Evolutionary conservation across 1,140 invertebrate species (phyloP).

Genomic region (Lepidurus couesii): DNA sequence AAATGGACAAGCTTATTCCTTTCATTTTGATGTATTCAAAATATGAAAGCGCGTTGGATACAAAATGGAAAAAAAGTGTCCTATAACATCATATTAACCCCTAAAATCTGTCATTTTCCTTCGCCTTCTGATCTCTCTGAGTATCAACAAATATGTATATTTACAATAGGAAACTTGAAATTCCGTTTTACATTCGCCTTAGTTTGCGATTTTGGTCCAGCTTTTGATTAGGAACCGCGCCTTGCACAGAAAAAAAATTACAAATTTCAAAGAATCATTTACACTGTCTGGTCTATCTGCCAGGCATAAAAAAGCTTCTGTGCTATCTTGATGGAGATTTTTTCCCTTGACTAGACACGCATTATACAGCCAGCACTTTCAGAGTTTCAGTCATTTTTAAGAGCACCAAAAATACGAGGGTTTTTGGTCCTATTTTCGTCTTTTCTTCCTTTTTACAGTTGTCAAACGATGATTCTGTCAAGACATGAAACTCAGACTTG

Average conservation of each 20-base stretch:
- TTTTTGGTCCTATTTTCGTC: too few relatives aligned
- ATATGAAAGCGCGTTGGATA: neutral
- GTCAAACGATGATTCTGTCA: neutral
- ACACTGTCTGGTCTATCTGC: neutral
- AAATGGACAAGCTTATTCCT: neutral
- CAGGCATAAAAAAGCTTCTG: neutral
- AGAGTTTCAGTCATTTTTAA: neutral
- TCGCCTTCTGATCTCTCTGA: neutral
- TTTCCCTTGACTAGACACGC: neutral
- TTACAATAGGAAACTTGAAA: neutral
- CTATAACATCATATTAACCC: neutral
- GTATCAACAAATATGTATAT: constrained; percentile 4
- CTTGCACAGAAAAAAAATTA: neutral
- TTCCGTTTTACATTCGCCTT: neutral
- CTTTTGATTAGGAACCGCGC: constrained; percentile 1
- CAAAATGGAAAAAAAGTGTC: neutral
- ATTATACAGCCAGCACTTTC: neutral
- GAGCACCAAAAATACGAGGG: constrained; percentile 3
- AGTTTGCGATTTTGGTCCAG: constrained; percentile 2
- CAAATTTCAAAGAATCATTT: neutral
- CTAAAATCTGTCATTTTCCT: neutral
- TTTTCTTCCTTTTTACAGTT: neutral
- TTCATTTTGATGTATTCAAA: neutral
- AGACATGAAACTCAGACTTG: constrained; percentile 29
- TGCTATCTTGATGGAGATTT: neutral